Evolutionary conservation across 2,797 vertebrate genomes (phyloP).

Genomic region (Brachymystax lenok): DNA sequence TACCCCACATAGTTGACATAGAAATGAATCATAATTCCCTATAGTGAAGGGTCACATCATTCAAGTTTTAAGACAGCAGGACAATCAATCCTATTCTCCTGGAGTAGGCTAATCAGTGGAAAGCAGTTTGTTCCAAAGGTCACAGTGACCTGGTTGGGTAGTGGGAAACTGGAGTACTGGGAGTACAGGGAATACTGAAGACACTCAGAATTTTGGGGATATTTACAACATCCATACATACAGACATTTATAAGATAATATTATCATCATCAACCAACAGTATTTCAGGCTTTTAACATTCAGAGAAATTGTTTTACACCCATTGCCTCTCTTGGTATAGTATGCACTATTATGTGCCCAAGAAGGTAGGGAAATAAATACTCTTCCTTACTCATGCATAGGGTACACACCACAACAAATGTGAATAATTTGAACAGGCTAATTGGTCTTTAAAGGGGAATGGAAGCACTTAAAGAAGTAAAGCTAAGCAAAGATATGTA

Average conservation of each 20-base stretch:
- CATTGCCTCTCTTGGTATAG: neutral
- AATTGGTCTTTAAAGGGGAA: neutral
- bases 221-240: neutral
- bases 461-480: no score
- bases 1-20: neutral
- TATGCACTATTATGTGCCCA: neutral
- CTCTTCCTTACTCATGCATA: neutral
- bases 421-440: neutral
- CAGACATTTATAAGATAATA: no score
- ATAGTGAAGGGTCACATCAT: neutral
- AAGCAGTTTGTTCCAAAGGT: constrained; percentile 3
- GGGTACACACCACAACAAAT: neutral
- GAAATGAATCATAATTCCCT: neutral
- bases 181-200: neutral
- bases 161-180: neutral
- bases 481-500: no score
- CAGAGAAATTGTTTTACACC: neutral
- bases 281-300: neutral
- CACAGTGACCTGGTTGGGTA: neutral
- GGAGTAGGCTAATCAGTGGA: constrained; percentile 1
- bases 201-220: neutral
- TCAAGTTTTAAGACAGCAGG: neutral
- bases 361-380: neutral
- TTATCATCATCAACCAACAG: neutral
- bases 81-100: neutral